Conservation (phyloP, 2,797 vertebrate species). For the Perodicticus potto region DNA sequence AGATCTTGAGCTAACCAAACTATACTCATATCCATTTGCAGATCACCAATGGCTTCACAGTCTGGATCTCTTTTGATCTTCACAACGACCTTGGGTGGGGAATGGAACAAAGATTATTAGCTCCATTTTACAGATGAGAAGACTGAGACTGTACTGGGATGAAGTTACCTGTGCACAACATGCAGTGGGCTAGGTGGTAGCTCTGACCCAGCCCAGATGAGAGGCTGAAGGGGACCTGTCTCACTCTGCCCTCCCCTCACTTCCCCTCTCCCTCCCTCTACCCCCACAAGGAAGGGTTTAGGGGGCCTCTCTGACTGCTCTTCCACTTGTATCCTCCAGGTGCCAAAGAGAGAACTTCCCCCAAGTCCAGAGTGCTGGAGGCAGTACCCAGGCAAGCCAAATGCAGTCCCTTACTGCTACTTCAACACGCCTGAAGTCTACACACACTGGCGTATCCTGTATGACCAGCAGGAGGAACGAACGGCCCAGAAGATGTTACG, state of each 20-base stretch:
- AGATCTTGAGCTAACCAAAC: not conserved
- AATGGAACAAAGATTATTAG: constrained; percentile 23
- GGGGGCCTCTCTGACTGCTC: not conserved
- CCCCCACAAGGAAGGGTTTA: not conserved
- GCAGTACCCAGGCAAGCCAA: not conserved
- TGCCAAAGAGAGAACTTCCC: constrained; percentile 68
- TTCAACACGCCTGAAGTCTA: not conserved
- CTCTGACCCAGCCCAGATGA: not conserved
- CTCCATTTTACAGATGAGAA: constrained; percentile 46
- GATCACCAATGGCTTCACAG: not conserved
- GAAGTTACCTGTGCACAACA: not conserved
- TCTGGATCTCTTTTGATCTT: not conserved
- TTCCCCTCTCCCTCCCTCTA: not conserved
- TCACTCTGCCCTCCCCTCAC: not conserved
- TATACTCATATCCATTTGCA: not conserved
- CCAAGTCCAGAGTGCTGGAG: constrained; percentile 73
- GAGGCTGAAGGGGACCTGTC: not conserved
- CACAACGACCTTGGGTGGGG: not conserved
- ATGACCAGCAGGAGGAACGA: not conserved
- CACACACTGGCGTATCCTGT: constrained; percentile 43
- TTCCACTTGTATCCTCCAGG: constrained; percentile 1
- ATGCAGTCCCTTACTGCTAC: not conserved
- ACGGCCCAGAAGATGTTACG: not conserved
- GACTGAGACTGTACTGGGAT: not conserved
- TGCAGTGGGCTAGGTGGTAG: not conserved